Conservation (phyloP, 2,797 vertebrate genomes). For the Odontamblyopus rebecca region DNA sequence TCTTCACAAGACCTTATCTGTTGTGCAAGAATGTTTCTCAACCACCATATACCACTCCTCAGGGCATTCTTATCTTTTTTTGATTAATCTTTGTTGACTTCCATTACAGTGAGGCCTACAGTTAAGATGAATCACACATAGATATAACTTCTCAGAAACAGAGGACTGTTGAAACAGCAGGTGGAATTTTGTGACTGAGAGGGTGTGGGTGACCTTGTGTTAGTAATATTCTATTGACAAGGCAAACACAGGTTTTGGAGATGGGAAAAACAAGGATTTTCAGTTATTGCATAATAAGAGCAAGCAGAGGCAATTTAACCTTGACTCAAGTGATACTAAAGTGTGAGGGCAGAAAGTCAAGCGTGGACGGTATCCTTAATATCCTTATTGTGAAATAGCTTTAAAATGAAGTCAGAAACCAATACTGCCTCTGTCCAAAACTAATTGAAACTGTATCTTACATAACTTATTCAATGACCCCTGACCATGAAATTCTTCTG, state of each 20-base stretch:
- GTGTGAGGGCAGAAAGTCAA: background rate
- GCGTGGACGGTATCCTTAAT: background rate
- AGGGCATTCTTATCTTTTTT: no score
- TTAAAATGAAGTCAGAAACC: constrained; percentile 40
- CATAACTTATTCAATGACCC: constrained; percentile 45
- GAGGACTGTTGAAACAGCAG: constrained; percentile 30
- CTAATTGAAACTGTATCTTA: constrained; percentile 44
- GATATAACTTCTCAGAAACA: constrained; percentile 37
- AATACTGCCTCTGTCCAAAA: constrained; percentile 30
- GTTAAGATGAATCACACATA: constrained; percentile 20
- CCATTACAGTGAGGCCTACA: constrained; percentile 19
- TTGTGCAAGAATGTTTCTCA: constrained; percentile 1
- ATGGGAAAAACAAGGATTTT: constrained; percentile 12
- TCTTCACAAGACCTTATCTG: constrained; percentile 23
- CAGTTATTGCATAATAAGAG: constrained; percentile 7
- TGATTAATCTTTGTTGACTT: constrained; percentile 20
- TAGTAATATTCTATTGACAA: background rate
- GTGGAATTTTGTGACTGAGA: constrained; percentile 18
- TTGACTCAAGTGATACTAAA: background rate
- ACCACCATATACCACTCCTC: constrained; percentile 12
- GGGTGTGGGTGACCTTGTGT: constrained; percentile 31
- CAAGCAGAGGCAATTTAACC: background rate
- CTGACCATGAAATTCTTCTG: constrained; percentile 26
- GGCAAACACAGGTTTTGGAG: background rate
- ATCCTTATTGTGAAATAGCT: constrained; percentile 31